Evolutionary conservation across 2,113 vertebrate species (phyloP), one percentile per base, ranked within the genome.

Genomic region (Chloroceryle aenea): DNA sequence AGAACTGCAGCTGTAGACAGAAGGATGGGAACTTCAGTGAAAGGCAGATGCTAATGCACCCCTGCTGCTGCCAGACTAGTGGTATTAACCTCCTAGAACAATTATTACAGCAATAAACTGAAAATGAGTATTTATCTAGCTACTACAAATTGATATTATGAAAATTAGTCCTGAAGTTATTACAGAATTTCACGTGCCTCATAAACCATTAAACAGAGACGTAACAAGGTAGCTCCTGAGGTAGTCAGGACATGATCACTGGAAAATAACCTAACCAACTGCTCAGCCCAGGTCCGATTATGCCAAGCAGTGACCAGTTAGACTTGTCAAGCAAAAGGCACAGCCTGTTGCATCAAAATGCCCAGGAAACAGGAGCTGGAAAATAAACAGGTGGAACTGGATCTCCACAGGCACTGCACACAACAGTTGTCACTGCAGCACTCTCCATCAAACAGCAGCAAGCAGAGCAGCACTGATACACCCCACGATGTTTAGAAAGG

Each of bases 151-250:
- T 73, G 56, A 1, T 69, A 85, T 32, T 42, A 90, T 38, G 50
- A 96, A 96, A 96, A 91, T 12, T 53, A 92, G 36, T 55, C 82
- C 67, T 74, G 30, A 76, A 92, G 79, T 71, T 77, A 63, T 56
- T 74, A 74, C 30, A 55, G 53, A 50, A 75, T 69, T 74, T n/a
- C 52, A 32, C 0, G 0, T 84, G 61, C 59, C 95, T 78, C 50
- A 59, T 40, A 91, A 89, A 53, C 52, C 48, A 43, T 78, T 95
- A 87, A 89, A 62, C 47, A 62, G 16, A 59, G 23, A 55, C 0
- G 1, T 56, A 87, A 62, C 1, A 6, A 91, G 36, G 59, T 8
- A 34, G 36, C 9, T 47, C 29, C 40, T 36, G 36, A 86, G 85
- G 0, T 12, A 75, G 80, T 38, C 45, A 30, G 47, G 75, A 85